Base-by-base conservation (phyloP, 2,888 invertebrate species). In the Trachelus stipa region DNA sequence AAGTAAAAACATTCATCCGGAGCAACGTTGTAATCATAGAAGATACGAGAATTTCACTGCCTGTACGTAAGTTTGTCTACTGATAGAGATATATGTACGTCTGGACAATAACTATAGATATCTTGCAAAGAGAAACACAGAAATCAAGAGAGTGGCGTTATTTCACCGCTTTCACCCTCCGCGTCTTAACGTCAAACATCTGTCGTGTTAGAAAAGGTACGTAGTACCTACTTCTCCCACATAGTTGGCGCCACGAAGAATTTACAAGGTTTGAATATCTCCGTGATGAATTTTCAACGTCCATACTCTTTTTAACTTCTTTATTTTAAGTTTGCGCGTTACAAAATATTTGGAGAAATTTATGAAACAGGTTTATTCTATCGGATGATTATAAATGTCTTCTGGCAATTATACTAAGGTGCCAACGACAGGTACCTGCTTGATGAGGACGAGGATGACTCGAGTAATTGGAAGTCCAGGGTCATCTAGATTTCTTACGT, bases 121-220 rank as follows among this genome's bases (percentile, higher is more conserved):
- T 9, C 56, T 23, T 56, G 23, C 56, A 15, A 56, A 56, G 23
- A 56, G 56, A 9, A 56, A 6, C 56, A 56, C 6, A 56, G 56
- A 56, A 56, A 23, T 56, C 23, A 56, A 56, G 23, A 56, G 56
- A 56, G 78, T 74, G 75, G 69, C 23, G 40, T 76, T 76, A 78
- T 23, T 56, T 40, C 73, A 68, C 40, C 78, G 85, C 84, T 84
- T 84, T 84, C 83, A 85, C 82, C 83, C 83, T 81, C 76, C 77
- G 77, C 79, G 77, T 77, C 23, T 23, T 23, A 56, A 56, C 81
- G 74, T 80, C 82, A 73, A 76, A 12, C 74, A 78, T 31, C 73
- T 76, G 81, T 69, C 77, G 73, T 79, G 23, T 23, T 56, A 56
- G 56, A 56, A 56, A 56, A 9, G 6, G 9, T 23, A 56, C 6